These are phyloP conservation scores for Ischnus inquisitorius DNA, from an alignment of 2,888 invertebrate genomes.

Conservation along the genomic window DNA sequence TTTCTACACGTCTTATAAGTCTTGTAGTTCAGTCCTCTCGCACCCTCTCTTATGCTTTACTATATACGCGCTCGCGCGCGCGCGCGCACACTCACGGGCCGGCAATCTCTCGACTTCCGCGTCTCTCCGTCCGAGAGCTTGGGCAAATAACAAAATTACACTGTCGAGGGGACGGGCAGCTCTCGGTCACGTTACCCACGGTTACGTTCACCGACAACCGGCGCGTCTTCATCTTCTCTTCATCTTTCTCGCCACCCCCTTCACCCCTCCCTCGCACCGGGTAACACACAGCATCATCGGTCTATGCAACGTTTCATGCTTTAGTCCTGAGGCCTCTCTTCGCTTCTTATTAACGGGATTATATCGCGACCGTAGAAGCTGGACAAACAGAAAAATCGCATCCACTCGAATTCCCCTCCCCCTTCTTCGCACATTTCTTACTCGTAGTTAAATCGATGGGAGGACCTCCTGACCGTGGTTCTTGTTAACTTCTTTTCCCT, in stretches of 20 bases:
- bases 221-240: constrained; percentile 67
- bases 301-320: constrained; percentile 19
- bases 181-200: constrained; percentile 64
- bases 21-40: constrained; percentile 42
- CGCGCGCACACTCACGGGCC: not conserved
- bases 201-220: constrained; percentile 54
- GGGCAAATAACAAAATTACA: constrained; percentile 77
- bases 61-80: constrained; percentile 11
- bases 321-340: not conserved
- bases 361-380: constrained; percentile 64
- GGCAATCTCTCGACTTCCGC: constrained; percentile 73
- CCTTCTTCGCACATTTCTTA: constrained; percentile 14
- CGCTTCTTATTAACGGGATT: constrained; percentile 68
- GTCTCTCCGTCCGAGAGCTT: constrained; percentile 70
- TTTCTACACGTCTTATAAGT: not conserved
- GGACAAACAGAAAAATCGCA: constrained; percentile 56
- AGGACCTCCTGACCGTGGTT: not conserved
- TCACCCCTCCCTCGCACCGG: not conserved
- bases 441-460: not conserved
- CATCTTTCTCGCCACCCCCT: constrained; percentile 57
- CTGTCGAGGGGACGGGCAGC: constrained; percentile 53
- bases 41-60: constrained; percentile 14
- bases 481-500: not conserved
- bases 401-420: not conserved
- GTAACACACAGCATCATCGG: constrained; percentile 41